These are phyloP conservation scores for Cybosia mesomella DNA, from an alignment of 2,888 invertebrate species.

Conservation along the genomic window DNA sequence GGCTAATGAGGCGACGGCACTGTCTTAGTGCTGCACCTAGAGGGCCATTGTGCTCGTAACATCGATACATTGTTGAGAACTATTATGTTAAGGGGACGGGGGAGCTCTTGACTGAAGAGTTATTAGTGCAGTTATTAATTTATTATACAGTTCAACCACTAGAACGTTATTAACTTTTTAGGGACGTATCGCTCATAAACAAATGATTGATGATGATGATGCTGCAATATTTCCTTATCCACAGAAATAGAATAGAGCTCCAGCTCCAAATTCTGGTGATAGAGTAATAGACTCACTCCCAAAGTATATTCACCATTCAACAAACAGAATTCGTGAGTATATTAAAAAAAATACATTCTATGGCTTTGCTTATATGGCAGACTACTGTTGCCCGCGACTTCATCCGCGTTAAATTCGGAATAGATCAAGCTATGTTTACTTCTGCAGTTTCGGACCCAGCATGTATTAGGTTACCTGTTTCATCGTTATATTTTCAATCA, in stretches of 20 bases:
- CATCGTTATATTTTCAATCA: too few relatives aligned
- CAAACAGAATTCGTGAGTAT: too few relatives aligned
- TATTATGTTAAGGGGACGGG: slow-evolving; percentile 19
- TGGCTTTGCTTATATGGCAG: too few relatives aligned
- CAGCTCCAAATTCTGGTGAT: too few relatives aligned
- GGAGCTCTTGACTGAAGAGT: background rate
- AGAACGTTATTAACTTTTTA: background rate
- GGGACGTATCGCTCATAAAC: background rate
- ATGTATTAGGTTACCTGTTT: too few relatives aligned
- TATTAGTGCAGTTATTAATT: background rate
- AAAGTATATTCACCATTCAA: too few relatives aligned
- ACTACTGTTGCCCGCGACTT: too few relatives aligned
- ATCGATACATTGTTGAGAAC: slow-evolving; percentile 39
- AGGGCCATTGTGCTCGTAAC: slow-evolving; percentile 31
- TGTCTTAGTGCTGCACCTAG: slow-evolving; percentile 10
- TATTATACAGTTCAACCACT: background rate
- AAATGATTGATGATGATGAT: background rate
- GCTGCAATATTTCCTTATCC: background rate
- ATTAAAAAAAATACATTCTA: too few relatives aligned
- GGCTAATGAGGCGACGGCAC: slow-evolving; percentile 22
- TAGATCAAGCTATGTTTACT: too few relatives aligned
- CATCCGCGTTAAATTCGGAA: too few relatives aligned
- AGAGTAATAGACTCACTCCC: too few relatives aligned
- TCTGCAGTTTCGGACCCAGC: too few relatives aligned
- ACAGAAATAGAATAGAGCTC: background rate